Evolutionary conservation across 2,113 vertebrate genomes (phyloP).

Genomic region (Sturnira hondurensis): DNA sequence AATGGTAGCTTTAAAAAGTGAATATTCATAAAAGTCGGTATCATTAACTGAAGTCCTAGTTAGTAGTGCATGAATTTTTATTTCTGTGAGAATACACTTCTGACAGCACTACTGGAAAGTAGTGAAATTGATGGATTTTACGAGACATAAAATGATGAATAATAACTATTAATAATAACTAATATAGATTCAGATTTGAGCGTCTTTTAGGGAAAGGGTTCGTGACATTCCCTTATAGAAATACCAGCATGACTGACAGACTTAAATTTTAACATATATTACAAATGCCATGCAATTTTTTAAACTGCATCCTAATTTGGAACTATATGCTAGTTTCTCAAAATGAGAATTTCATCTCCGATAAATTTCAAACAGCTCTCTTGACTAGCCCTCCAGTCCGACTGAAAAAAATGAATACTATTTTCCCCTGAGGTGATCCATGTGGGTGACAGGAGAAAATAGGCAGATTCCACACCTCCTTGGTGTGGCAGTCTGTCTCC

Average conservation of each 20-base stretch:
- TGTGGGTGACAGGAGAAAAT: not conserved
- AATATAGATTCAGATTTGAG: conserved; percentile 53
- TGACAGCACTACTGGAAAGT: conserved; percentile 53
- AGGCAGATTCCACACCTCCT: not conserved
- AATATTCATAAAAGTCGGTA: conserved; percentile 62
- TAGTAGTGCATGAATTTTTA: conserved; percentile 61
- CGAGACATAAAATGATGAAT: conserved; percentile 60
- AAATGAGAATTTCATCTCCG: conserved; percentile 9
- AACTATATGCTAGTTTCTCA: conserved; percentile 36
- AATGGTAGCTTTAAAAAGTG: conserved; percentile 54
- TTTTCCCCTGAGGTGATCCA: not conserved
- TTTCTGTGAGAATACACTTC: conserved; percentile 56
- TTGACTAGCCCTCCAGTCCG: not conserved
- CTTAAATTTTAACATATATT: conserved; percentile 56
- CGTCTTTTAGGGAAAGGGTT: conserved; percentile 42
- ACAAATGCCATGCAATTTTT: conserved; percentile 50
- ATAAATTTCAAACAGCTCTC: conserved; percentile 33
- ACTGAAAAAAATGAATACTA: not conserved
- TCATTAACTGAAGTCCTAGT: conserved; percentile 60
- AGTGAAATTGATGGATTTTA: conserved; percentile 66
- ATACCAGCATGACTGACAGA: conserved; percentile 44
- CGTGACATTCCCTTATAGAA: conserved; percentile 49
- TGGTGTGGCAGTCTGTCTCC: not conserved
- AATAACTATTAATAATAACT: conserved; percentile 71
- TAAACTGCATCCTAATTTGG: conserved; percentile 41